These are phyloP conservation scores for Stichodactyla helianthus DNA, from an alignment of 64 coral and sea anemone genomes.

Conservation along the genomic window DNA sequence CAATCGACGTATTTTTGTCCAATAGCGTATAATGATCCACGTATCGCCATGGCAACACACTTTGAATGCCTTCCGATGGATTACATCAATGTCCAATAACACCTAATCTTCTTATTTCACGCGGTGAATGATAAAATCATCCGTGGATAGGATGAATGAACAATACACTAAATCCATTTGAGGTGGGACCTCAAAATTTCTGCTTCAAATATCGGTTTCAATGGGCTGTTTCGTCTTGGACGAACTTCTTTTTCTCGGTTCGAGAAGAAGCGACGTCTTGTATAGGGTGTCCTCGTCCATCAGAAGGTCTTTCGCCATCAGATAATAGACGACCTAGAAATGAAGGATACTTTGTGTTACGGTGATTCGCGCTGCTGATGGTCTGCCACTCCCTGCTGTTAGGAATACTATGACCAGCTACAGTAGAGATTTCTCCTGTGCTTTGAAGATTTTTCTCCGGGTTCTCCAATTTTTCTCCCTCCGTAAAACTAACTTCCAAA, in stretches of 20 bases:
- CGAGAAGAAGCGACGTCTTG: slow-evolving; percentile 67
- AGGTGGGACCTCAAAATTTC: neutral
- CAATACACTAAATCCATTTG: neutral
- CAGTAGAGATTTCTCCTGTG: no score
- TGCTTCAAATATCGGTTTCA: slow-evolving; percentile 10
- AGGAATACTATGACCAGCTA: no score
- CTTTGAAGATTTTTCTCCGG: no score
- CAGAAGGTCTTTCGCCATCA: slow-evolving; percentile 61
- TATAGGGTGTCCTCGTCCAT: slow-evolving; percentile 91
- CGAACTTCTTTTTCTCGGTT: slow-evolving; percentile 77
- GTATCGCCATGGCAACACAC: neutral
- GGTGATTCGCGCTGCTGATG: neutral
- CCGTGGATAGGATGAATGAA: neutral
- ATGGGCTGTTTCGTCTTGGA: slow-evolving; percentile 53
- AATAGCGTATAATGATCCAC: neutral
- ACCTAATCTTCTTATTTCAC: neutral
- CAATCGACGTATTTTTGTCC: neutral
- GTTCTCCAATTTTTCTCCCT: no score
- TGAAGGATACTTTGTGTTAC: neutral
- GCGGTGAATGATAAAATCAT: neutral
- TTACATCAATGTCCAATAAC: neutral
- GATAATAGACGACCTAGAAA: slow-evolving; percentile 67
- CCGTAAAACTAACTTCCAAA: no score
- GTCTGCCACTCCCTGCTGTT: no score
- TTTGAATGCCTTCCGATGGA: neutral